These are phyloP conservation scores for Pagetopsis macropterus DNA, from an alignment of 2,797 vertebrate genomes.

Conservation along the genomic window DNA sequence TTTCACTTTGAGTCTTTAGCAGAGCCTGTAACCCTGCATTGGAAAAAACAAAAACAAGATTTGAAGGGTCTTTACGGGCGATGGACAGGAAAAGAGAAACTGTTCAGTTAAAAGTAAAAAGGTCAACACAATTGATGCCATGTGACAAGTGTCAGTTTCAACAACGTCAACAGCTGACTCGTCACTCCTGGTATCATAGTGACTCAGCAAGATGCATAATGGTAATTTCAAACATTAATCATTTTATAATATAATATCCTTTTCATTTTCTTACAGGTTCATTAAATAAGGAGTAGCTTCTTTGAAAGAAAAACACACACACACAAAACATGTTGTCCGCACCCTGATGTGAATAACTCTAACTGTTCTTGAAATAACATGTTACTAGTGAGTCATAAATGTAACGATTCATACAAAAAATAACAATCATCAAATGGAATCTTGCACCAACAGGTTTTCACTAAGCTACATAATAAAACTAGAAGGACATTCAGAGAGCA, in stretches of 20 bases:
- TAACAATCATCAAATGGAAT: constrained; percentile 6
- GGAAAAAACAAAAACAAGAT: neutral
- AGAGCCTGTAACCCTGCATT: neutral
- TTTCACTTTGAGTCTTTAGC: neutral
- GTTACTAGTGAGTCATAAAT: constrained; percentile 50
- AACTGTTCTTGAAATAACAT: constrained; percentile 42
- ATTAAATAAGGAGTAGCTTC: constrained; percentile 14
- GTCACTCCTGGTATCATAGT: constrained; percentile 16
- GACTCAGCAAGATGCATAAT: constrained; percentile 35
- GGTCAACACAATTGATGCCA: neutral
- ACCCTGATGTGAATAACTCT: constrained; percentile 25
- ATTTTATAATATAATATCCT: neutral
- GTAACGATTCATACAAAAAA: constrained; percentile 27
- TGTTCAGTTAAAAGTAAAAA: neutral
- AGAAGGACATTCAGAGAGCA: no score
- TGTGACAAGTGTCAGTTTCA: constrained; percentile 1
- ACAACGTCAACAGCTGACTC: constrained; percentile 13
- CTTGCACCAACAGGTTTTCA: constrained; percentile 3
- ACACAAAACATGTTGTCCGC: constrained; percentile 31
- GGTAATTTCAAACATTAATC: constrained; percentile 41
- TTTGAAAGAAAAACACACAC: constrained; percentile 17
- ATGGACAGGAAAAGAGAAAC: neutral
- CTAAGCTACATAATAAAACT: constrained; percentile 12
- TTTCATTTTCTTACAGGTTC: constrained; percentile 33
- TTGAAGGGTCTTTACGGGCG: neutral